Percentiles rank a stretch among this genome's conserved stretches.
These are phyloP conservation scores for Coryphaenoides rupestris DNA, from an alignment of 2,113 vertebrate species.

Conservation along the genomic window DNA sequence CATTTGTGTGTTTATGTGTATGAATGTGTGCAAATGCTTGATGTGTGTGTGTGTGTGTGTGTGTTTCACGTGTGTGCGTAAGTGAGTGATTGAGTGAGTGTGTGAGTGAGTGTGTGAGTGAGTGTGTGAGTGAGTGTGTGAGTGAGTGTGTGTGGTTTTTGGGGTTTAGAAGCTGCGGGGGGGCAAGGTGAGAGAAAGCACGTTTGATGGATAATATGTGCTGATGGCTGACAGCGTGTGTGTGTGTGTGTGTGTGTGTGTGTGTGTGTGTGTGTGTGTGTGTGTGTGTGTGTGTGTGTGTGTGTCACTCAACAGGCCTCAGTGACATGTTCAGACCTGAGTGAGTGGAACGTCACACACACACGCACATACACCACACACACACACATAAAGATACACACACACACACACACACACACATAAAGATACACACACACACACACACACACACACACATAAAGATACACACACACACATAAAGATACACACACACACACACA, in stretches of 20 bases:
- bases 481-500: too few relatives aligned
- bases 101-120: background rate
- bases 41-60: background rate
- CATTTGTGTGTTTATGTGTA: background rate
- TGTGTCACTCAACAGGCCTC: background rate
- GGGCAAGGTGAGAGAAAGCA: constrained; percentile 21
- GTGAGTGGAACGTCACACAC: constrained; percentile 5
- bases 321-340: constrained; percentile 29
- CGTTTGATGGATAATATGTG: constrained; percentile 27
- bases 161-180: background rate
- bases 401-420: too few relatives aligned
- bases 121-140: background rate
- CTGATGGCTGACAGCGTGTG: background rate
- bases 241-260: background rate
- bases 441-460: too few relatives aligned
- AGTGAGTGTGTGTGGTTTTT: too few relatives aligned
- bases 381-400: too few relatives aligned
- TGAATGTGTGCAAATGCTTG: background rate
- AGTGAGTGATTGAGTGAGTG: too few relatives aligned
- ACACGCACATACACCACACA: too few relatives aligned
- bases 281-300: background rate
- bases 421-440: too few relatives aligned
- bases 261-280: background rate
- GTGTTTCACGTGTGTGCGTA: too few relatives aligned
- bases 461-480: too few relatives aligned